Percentiles rank a stretch among this genome's conserved stretches.
Conservation (phyloP, 1,140 invertebrate species). For the Ips typographus region DNA sequence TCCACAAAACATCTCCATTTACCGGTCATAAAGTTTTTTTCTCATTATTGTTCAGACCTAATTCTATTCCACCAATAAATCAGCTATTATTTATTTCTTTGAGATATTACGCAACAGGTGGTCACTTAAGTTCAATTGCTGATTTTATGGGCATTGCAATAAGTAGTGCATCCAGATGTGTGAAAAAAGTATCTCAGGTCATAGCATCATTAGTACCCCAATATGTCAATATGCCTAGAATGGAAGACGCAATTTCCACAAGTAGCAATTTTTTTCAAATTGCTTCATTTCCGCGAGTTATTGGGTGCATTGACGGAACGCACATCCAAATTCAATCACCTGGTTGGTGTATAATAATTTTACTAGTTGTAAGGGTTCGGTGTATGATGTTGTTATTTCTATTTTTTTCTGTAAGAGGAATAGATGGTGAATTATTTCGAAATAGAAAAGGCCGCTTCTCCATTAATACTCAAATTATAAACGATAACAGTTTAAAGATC, state of each 20-base stretch:
- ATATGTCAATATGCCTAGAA: slow-evolving; percentile 7
- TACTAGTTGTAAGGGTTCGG: background rate
- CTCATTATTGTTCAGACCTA: no score
- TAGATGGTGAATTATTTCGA: slow-evolving; percentile 46
- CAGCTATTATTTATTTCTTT: slow-evolving; percentile 26
- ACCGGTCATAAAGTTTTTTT: no score
- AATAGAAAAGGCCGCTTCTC: slow-evolving; percentile 52
- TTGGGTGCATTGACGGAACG: slow-evolving; percentile 34
- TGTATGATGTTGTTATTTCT: background rate
- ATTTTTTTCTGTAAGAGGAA: slow-evolving; percentile 28
- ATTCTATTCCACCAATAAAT: slow-evolving; percentile 27
- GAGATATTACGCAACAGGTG: slow-evolving; percentile 27
- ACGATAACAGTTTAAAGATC: slow-evolving; percentile 42
- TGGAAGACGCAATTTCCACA: background rate
- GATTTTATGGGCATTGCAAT: slow-evolving; percentile 30
- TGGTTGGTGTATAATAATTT: slow-evolving; percentile 12
- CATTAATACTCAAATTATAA: slow-evolving; percentile 50
- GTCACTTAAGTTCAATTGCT: slow-evolving; percentile 22
- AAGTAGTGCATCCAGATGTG: slow-evolving; percentile 19
- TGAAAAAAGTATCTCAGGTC: slow-evolving; percentile 15
- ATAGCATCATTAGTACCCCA: background rate
- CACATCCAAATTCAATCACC: slow-evolving; percentile 36
- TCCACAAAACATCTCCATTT: no score
- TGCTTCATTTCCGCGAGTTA: slow-evolving; percentile 25
- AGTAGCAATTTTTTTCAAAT: slow-evolving; percentile 20